These are phyloP conservation scores for Apomyelois bistriatella DNA, from an alignment of 2,888 invertebrate species.

Conservation along the genomic window DNA sequence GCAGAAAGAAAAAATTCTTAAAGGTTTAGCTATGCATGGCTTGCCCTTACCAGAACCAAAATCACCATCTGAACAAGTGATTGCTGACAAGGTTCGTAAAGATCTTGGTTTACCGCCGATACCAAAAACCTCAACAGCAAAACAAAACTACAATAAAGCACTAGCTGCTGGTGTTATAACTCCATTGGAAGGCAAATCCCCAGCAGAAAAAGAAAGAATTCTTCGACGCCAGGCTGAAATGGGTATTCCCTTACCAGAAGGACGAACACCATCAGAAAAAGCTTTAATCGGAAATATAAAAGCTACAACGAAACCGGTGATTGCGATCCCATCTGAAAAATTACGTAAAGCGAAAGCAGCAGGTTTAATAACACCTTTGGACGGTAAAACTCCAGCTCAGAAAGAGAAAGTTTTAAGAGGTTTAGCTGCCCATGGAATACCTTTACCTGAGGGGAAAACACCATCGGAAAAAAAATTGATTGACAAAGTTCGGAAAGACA, in stretches of 20 bases:
- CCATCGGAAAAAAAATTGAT: conserved; percentile 22
- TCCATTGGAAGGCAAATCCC: conserved; percentile 30
- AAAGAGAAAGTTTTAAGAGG: conserved; percentile 36
- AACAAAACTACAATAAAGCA: conserved; percentile 26
- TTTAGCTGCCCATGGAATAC: conserved; percentile 28
- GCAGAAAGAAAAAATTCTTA: conserved; percentile 21
- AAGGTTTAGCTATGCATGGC: conserved; percentile 14
- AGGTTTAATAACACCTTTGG: conserved; percentile 27
- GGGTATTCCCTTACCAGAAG: conserved; percentile 29
- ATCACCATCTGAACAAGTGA: conserved; percentile 8
- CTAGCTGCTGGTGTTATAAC: conserved; percentile 26
- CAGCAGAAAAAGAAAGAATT: conserved; percentile 24
- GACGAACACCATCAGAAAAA: conserved; percentile 28
- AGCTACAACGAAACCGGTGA: conserved; percentile 12
- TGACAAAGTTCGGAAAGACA: conserved; percentile 12
- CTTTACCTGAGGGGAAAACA: conserved; percentile 26
- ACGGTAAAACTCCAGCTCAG: conserved; percentile 32
- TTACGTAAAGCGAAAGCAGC: conserved; percentile 21
- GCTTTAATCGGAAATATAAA: not conserved
- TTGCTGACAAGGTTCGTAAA: conserved; percentile 16
- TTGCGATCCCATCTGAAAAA: conserved; percentile 21
- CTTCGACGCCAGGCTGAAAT: conserved; percentile 22
- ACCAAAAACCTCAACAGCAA: conserved; percentile 30
- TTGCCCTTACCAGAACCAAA: conserved; percentile 1
- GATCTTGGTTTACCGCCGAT: conserved; percentile 33